Evolutionary conservation across 2,888 invertebrate species (phyloP).

Genomic region (Agapetus fuscipes): DNA sequence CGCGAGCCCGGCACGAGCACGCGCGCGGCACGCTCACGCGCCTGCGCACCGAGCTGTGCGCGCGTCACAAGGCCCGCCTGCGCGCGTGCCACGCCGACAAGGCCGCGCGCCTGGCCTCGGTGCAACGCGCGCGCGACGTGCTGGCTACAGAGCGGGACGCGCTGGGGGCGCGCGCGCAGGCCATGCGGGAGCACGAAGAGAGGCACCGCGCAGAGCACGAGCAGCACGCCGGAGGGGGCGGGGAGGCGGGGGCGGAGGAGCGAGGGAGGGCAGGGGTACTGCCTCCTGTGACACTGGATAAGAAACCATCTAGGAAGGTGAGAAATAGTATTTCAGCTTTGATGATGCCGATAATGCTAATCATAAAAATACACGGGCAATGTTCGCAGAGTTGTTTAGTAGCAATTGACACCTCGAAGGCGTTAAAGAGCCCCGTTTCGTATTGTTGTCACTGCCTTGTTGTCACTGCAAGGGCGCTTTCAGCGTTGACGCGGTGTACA

Average conservation of each 20-base stretch:
- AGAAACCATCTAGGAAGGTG: conserved; percentile 19
- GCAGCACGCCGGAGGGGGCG: neutral
- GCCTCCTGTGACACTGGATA: conserved; percentile 6
- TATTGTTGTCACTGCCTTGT: too few species aligned
- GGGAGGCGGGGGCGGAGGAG: conserved; percentile 30
- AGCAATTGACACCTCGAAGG: too few species aligned
- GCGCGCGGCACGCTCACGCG: conserved; percentile 34
- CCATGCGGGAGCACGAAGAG: conserved; percentile 39
- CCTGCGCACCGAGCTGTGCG: conserved; percentile 36
- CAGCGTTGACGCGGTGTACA: too few species aligned
- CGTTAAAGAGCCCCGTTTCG: too few species aligned
- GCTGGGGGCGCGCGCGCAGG: conserved; percentile 33
- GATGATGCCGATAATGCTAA: too few species aligned
- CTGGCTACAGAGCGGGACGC: conserved; percentile 4
- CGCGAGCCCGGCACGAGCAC: conserved; percentile 36
- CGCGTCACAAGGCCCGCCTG: conserved; percentile 34
- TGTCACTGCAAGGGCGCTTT: too few species aligned
- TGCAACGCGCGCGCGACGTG: neutral
- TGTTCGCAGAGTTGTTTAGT: too few species aligned
- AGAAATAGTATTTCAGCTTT: neutral
- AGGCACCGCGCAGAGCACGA: conserved; percentile 31
- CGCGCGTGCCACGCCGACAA: conserved; percentile 40
- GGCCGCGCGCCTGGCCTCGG: conserved; percentile 1
- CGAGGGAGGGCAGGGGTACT: neutral
- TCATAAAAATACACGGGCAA: too few species aligned